A percentile compares a stretch with the other conserved stretches of the same genome.
Conservation (phyloP, 2,797 vertebrate genomes). For the Hemibagrus guttatus region DNA sequence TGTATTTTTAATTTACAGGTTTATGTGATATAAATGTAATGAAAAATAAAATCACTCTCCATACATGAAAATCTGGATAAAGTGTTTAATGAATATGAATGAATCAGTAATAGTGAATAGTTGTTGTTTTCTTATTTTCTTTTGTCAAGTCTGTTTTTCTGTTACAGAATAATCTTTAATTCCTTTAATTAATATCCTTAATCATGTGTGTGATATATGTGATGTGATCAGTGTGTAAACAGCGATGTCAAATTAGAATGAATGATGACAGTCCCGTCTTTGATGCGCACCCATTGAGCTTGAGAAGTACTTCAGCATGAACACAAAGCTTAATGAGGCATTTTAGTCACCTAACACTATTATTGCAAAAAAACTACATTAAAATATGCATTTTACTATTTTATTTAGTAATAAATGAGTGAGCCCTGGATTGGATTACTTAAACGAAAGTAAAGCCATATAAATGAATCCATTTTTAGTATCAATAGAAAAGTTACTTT, state of each 20-base stretch:
- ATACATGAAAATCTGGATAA: neutral
- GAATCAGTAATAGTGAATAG: neutral
- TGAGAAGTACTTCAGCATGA: slow-evolving; percentile 26
- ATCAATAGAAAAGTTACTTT: neutral
- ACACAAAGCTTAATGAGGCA: slow-evolving; percentile 31
- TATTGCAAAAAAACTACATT: neutral
- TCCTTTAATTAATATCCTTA: neutral
- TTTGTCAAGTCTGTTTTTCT: neutral
- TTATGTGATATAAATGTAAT: neutral
- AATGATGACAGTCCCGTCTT: slow-evolving; percentile 33
- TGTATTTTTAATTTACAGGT: neutral
- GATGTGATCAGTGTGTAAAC: slow-evolving; percentile 45
- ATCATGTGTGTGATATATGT: slow-evolving; percentile 27
- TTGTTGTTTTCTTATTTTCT: neutral
- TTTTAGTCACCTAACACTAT: slow-evolving; percentile 29
- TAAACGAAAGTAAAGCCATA: neutral
- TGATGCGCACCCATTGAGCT: slow-evolving; percentile 23
- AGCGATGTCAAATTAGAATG: slow-evolving; percentile 40
- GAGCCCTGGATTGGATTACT: neutral
- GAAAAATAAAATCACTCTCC: too few relatives aligned
- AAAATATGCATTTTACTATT: neutral
- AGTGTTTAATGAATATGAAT: neutral
- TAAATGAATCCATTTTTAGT: neutral
- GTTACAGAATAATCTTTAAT: neutral
- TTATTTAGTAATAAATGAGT: neutral